A percentile compares a stretch with the other conserved stretches of the same genome.
These are phyloP conservation scores for Drosophila willistoni DNA, from an alignment of 1,140 invertebrate species.

Conservation along the genomic window DNA sequence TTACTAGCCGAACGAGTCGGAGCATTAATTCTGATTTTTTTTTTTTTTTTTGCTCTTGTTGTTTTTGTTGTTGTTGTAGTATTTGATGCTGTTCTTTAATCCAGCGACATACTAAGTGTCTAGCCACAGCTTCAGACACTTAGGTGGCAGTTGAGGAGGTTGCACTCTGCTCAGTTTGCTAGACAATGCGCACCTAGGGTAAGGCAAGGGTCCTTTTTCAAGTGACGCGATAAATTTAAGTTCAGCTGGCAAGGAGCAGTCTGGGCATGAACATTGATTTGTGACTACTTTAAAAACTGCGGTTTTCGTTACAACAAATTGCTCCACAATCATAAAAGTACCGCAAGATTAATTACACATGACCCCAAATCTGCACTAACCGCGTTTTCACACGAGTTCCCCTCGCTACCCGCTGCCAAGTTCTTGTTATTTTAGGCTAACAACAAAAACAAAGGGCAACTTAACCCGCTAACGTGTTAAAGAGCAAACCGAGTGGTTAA, in stretches of 20 bases:
- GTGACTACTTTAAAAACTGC: not conserved
- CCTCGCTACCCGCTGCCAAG: not conserved
- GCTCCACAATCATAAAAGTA: slow-evolving; percentile 2
- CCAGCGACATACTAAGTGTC: too few relatives aligned
- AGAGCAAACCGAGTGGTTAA: slow-evolving; percentile 78
- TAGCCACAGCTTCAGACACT: too few relatives aligned
- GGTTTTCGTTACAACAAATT: slow-evolving; percentile 8
- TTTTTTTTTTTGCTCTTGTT: too few relatives aligned
- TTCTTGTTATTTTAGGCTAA: slow-evolving; percentile 46
- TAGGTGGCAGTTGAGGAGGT: too few relatives aligned
- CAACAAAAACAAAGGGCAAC: slow-evolving; percentile 69
- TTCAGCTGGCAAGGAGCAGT: not conserved
- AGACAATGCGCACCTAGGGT: not conserved
- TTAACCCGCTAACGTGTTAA: slow-evolving; percentile 79
- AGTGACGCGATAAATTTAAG: slow-evolving; percentile 1
- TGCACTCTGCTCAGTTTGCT: too few relatives aligned
- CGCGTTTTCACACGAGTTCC: not conserved
- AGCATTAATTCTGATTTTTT: not conserved
- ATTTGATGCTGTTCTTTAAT: not conserved
- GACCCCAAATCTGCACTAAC: slow-evolving; percentile 11
- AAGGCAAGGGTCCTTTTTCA: not conserved
- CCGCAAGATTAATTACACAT: slow-evolving; percentile 64
- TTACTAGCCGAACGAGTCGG: not conserved
- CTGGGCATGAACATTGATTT: not conserved
- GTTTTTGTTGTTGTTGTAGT: not conserved